Conservation (phyloP, 2,113 vertebrate species). For the Lipophrys pholis region DNA sequence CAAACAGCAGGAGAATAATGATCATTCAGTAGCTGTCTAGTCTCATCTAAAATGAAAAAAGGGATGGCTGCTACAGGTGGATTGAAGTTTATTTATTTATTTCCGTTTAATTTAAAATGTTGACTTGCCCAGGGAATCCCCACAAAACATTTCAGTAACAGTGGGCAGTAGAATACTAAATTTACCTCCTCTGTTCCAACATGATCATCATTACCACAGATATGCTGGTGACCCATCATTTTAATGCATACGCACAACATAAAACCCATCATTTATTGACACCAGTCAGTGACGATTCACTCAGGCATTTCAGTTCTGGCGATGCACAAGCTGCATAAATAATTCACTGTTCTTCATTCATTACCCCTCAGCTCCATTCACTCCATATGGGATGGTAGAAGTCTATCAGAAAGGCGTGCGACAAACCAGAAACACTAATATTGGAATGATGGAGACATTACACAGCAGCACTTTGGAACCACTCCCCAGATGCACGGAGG, state of each 20-base stretch:
- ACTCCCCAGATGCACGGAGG: not conserved
- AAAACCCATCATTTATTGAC: not conserved
- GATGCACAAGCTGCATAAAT: not conserved
- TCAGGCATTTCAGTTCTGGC: not conserved
- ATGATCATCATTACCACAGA: not conserved
- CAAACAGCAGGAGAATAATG: slow-evolving; percentile 45
- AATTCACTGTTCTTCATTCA: not conserved
- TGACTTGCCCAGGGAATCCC: not conserved
- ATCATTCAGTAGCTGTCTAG: slow-evolving; percentile 3
- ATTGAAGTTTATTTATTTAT: not conserved
- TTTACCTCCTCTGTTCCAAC: slow-evolving; percentile 1
- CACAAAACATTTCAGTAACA: slow-evolving; percentile 5
- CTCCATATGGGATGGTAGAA: not conserved
- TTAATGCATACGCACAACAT: not conserved
- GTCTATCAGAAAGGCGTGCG: not conserved
- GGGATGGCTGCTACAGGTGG: too few species aligned
- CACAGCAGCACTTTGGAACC: not conserved
- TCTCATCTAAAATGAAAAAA: too few species aligned
- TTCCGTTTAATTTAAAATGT: slow-evolving; percentile 1
- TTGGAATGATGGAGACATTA: not conserved
- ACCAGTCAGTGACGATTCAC: not conserved
- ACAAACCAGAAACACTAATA: not conserved
- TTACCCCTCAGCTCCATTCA: not conserved
- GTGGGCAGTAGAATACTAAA: not conserved
- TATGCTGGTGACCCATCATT: not conserved